phyloP scores from a whole-genome alignment of 2,113 vertebrate genomes.

The Chamaetylas fuelleborni region DNA sequence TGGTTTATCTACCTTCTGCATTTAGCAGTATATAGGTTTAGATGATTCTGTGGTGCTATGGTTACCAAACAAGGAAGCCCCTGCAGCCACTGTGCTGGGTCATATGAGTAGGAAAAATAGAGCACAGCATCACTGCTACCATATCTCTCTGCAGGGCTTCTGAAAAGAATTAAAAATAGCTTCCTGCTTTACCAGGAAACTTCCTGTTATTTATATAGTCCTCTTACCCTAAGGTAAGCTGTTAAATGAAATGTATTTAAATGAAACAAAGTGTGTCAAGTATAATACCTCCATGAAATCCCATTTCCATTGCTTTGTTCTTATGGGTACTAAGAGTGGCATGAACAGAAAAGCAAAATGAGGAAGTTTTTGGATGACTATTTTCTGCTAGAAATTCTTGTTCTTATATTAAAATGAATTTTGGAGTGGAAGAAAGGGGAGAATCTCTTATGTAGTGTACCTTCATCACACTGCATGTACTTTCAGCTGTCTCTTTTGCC shows the following conservation, averaged over 20 bases:
- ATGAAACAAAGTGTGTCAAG: background rate
- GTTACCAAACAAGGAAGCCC: constrained; percentile 58
- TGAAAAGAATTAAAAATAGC: constrained; percentile 26
- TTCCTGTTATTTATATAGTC: constrained; percentile 59
- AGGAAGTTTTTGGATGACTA: background rate
- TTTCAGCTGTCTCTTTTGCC: background rate
- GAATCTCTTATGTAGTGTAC: background rate
- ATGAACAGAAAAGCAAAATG: background rate
- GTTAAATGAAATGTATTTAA: background rate
- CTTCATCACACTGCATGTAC: background rate
- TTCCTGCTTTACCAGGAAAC: constrained; percentile 60
- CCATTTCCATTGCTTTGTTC: background rate
- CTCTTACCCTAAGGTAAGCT: constrained; percentile 29
- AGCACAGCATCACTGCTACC: constrained; percentile 3
- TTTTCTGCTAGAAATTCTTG: background rate
- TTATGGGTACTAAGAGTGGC: background rate
- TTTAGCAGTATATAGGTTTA: constrained; percentile 2
- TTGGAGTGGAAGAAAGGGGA: fast-evolving
- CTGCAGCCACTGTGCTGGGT: background rate
- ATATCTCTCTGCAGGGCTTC: constrained; percentile 24
- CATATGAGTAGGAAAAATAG: background rate
- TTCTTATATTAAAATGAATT: background rate
- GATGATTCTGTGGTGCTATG: constrained; percentile 6
- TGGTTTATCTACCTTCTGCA: constrained; percentile 32
- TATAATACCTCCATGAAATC: background rate